Percentiles rank a stretch among this genome's conserved stretches.
These are phyloP conservation scores for Linurgus olivaceus DNA, from an alignment of 2,797 vertebrate species.

Conservation along the genomic window DNA sequence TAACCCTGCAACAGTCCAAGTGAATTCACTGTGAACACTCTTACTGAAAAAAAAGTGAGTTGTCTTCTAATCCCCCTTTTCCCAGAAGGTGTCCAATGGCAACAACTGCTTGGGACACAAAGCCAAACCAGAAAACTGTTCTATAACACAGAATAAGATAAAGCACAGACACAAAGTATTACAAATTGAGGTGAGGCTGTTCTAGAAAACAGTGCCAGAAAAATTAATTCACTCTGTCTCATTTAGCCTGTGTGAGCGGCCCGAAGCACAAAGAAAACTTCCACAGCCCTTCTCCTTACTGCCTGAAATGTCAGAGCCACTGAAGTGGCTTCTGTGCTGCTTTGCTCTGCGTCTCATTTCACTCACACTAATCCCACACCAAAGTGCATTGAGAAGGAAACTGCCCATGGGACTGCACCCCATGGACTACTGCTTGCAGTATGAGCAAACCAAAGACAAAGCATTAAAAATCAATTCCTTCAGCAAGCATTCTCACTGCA, in stretches of 20 bases:
- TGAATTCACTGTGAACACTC: not conserved
- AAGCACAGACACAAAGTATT: not conserved
- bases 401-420: not conserved
- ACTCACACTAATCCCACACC: not conserved
- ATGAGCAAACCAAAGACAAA: not conserved
- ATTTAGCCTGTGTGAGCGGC: accelerated
- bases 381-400: not conserved
- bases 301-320: not conserved
- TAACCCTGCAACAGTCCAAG: conserved; percentile 85
- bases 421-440: not conserved
- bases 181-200: not conserved
- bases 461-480: not conserved
- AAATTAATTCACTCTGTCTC: not conserved
- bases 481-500: not conserved
- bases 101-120: not conserved
- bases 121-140: not conserved
- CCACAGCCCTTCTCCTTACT: not conserved
- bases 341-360: not conserved
- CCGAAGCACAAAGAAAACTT: not conserved
- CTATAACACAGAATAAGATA: not conserved
- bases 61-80: not conserved
- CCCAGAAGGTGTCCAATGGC: not conserved
- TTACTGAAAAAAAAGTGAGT: accelerated
- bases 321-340: not conserved
- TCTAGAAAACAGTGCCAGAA: not conserved